phyloP scores from a whole-genome alignment of 35 echinoderm and acorn worm genomes.

The Ophiothrix spiculata region DNA sequence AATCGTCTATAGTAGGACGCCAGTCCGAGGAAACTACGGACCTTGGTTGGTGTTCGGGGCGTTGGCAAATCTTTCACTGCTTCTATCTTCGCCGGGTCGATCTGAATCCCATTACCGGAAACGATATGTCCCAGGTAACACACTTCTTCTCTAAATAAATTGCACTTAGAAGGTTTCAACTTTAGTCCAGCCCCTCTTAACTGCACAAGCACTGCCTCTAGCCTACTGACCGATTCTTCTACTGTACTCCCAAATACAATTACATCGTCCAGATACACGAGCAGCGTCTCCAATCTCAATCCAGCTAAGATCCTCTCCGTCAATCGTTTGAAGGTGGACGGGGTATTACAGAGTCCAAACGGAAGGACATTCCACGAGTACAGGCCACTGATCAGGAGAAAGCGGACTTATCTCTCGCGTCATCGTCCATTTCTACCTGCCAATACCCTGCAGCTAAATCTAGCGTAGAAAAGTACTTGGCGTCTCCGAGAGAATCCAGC shows the following conservation, averaged over 20 bases:
- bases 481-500: constrained; percentile 16
- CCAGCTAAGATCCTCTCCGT: constrained; percentile 32
- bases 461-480: constrained; percentile 32
- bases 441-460: constrained; percentile 45
- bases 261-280: constrained; percentile 25
- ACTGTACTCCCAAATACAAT: constrained; percentile 10
- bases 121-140: constrained; percentile 40
- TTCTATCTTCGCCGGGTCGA: constrained; percentile 37
- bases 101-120: constrained; percentile 20
- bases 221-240: not conserved
- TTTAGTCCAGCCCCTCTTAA: constrained; percentile 29
- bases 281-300: constrained; percentile 13
- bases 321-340: constrained; percentile 42
- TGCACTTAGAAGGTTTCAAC: constrained; percentile 50
- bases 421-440: constrained; percentile 54
- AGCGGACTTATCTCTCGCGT: constrained; percentile 32
- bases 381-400: constrained; percentile 11
- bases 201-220: not conserved
- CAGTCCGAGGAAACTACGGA: constrained; percentile 37
- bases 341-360: constrained; percentile 49
- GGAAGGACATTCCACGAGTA: constrained; percentile 1
- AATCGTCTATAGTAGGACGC: constrained; percentile 51
- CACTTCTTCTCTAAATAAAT: constrained; percentile 16
- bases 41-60: not conserved
- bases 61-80: constrained; percentile 8